Conservation (phyloP, 2,797 vertebrate species). For the Sylvilagus floridanus region DNA sequence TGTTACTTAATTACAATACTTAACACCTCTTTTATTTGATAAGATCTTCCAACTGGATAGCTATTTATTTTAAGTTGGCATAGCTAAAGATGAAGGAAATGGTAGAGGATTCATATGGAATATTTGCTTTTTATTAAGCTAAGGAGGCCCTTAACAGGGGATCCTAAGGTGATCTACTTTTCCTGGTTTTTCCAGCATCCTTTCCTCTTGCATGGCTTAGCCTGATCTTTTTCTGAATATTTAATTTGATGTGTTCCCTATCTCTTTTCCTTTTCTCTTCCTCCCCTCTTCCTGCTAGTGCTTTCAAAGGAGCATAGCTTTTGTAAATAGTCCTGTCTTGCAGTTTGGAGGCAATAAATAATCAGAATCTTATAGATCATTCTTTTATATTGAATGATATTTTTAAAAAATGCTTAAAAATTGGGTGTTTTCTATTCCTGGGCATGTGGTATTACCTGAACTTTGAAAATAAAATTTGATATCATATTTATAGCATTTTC, state of each 20-base stretch:
- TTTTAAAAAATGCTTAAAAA: slow-evolving; percentile 64
- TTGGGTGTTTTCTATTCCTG: slow-evolving; percentile 59
- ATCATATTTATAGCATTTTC: slow-evolving; percentile 59
- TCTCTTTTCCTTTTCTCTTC: slow-evolving; percentile 73
- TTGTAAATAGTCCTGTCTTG: slow-evolving; percentile 71
- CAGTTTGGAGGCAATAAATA: slow-evolving; percentile 64
- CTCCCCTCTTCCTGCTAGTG: slow-evolving; percentile 67
- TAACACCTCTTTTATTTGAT: slow-evolving; percentile 75
- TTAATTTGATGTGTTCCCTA: slow-evolving; percentile 82
- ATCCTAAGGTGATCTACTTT: slow-evolving; percentile 68
- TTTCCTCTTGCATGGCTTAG: slow-evolving; percentile 81
- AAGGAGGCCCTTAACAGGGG: slow-evolving; percentile 72
- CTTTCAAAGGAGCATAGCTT: slow-evolving; percentile 72
- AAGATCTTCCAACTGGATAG: slow-evolving; percentile 77
- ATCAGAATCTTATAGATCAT: slow-evolving; percentile 75
- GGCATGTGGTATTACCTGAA: slow-evolving; percentile 61
- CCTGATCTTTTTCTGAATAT: slow-evolving; percentile 77
- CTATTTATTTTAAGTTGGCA: slow-evolving; percentile 76
- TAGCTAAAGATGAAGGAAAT: slow-evolving; percentile 79
- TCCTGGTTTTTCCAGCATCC: slow-evolving; percentile 72
- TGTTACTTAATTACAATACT: slow-evolving; percentile 74
- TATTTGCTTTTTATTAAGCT: slow-evolving; percentile 71
- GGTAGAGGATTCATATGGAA: slow-evolving; percentile 74
- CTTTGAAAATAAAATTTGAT: slow-evolving; percentile 57
- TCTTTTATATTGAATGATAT: slow-evolving; percentile 67